Conservation (phyloP, 2,888 invertebrate species). For the Copidosoma aretas region DNA sequence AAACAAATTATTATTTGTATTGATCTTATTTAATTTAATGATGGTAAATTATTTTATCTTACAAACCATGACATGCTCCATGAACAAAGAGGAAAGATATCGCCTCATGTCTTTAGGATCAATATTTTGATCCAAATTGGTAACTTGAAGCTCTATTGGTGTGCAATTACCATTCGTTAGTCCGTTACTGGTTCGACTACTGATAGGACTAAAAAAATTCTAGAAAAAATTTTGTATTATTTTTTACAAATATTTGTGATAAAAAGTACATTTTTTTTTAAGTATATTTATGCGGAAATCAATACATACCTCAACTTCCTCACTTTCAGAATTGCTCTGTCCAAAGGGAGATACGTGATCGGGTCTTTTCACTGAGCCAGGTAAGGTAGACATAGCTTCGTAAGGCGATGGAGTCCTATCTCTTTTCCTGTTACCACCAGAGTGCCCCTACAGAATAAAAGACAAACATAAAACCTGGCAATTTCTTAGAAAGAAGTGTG, state of each 20-base stretch:
- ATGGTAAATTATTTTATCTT: background rate
- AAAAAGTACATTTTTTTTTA: background rate
- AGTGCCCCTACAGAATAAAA: slow-evolving; percentile 45
- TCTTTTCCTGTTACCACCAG: slow-evolving; percentile 47
- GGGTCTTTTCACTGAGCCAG: slow-evolving; percentile 47
- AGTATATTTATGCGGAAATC: slow-evolving; percentile 3
- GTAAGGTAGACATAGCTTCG: slow-evolving; percentile 47
- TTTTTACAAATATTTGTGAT: background rate
- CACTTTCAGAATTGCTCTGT: slow-evolving; percentile 55
- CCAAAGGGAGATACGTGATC: slow-evolving; percentile 49
- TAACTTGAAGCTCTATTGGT: slow-evolving; percentile 70
- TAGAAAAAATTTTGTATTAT: slow-evolving; percentile 36
- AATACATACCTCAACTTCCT: slow-evolving; percentile 58
- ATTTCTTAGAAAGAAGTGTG: background rate
- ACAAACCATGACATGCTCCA: slow-evolving; percentile 71
- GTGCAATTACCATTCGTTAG: slow-evolving; percentile 50
- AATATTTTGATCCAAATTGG: slow-evolving; percentile 76
- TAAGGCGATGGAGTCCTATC: slow-evolving; percentile 60
- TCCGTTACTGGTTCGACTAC: slow-evolving; percentile 48
- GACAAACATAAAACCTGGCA: background rate
- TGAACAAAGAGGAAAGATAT: slow-evolving; percentile 69
- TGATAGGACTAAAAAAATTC: slow-evolving; percentile 61
- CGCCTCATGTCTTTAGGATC: slow-evolving; percentile 72
- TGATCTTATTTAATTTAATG: background rate
- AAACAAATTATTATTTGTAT: slow-evolving; percentile 24